Percentiles rank a stretch among this genome's conserved stretches.
These are phyloP conservation scores for Aphidius gifuensis DNA, from an alignment of 1,140 invertebrate genomes.

Conservation along the genomic window DNA sequence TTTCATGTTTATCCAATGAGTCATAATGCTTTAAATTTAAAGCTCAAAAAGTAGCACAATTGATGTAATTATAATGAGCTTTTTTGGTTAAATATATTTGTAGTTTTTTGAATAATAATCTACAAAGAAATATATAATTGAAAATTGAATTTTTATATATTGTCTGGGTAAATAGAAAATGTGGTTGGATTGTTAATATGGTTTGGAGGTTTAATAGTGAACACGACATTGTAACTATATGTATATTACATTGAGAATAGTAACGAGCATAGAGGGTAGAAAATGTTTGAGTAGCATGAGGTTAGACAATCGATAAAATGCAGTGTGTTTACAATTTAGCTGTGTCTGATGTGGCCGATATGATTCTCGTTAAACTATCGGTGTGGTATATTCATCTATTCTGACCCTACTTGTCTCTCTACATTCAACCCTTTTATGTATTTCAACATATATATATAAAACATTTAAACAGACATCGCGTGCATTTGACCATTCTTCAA, in stretches of 20 bases:
- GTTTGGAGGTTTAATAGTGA: not conserved
- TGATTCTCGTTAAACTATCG: conserved; percentile 38
- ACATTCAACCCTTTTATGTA: conserved; percentile 7
- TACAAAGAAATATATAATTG: no score
- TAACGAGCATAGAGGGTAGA: not conserved
- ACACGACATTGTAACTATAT: no score
- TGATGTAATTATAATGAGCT: no score
- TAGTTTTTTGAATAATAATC: no score
- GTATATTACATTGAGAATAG: no score
- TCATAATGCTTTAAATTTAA: not conserved
- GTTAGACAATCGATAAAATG: conserved; percentile 24
- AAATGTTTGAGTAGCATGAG: not conserved
- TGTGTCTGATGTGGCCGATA: conserved; percentile 40
- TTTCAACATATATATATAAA: conserved; percentile 5
- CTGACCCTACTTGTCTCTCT: not conserved
- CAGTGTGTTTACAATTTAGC: conserved; percentile 37
- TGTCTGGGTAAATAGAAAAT: no score
- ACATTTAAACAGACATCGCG: conserved; percentile 20
- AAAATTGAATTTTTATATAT: no score
- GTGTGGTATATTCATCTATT: conserved; percentile 2
- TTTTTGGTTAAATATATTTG: no score
- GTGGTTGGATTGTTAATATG: not conserved
- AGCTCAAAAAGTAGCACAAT: no score
- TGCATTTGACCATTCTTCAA: conserved; percentile 17
- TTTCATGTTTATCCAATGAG: not conserved